Base-by-base conservation (phyloP, 92 coral and sea anemone genomes). In the Porites lobata region DNA sequence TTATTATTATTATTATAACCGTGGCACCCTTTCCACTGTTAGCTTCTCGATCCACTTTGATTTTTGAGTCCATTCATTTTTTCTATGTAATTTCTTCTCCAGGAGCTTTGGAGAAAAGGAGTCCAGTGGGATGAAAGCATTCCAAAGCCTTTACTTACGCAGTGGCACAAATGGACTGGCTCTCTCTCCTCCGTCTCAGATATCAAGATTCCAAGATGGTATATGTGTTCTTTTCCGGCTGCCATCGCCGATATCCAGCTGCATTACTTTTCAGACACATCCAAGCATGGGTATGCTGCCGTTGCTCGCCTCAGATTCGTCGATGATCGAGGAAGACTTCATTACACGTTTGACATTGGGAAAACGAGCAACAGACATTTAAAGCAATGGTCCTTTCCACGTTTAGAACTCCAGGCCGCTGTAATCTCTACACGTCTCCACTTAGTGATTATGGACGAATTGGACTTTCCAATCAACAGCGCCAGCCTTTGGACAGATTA, bases 141-240 rank as follows among this genome's bases (percentile, higher is more conserved):
- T 7, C 86, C 51, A 15, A 80, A 72, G 51, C 91, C 91, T 9
- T 50, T 72, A 10, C 75, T 64, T 19, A 24, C 43, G 20, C 81
- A 80, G 50, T 89, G 92, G 84, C 68, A 9, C 58, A 76, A 32
- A 53, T 89, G 88, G 84, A 20, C 69, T 52, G 53, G 63, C 56
- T 82, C 87, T 47, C 75, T 88, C 18, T 78, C 92, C 51, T 67
- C 50, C n/a, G 32, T 88, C 70, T 51, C 84, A n/a, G 50, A 52
- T 18, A 76, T 82, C 76, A 69, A 74, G 67, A 88, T 88, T 22
- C 91, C 87, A 2, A 75, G 83, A 75, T 81, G 87, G 9, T 81
- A 38, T 74, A 88, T 50, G 18, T 7, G 57, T 21, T 64, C 52
- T 24, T 18, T 29, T 54, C 72, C 14, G 5, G 70, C 59, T n/a